Percentiles rank a stretch among this genome's conserved stretches.
Evolutionary conservation across 2,797 vertebrate species (phyloP).

Genomic region (Melanotaenia nigrans): DNA sequence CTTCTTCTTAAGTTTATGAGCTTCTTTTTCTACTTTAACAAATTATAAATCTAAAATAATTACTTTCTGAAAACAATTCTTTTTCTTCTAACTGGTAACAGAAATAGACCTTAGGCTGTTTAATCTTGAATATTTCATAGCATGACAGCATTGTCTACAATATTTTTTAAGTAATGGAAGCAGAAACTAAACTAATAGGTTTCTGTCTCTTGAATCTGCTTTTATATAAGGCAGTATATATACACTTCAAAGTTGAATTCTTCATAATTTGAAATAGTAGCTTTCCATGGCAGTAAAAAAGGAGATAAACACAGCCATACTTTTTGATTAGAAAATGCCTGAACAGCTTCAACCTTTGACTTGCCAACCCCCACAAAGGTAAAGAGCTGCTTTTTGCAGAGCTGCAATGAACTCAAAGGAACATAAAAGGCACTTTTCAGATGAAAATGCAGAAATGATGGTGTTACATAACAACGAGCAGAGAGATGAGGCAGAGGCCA

Average conservation of each 20-base stretch:
- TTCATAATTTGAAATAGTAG: constrained; percentile 17
- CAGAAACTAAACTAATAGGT: background rate
- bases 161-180: background rate
- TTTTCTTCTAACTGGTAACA: background rate
- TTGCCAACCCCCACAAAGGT: constrained; percentile 28
- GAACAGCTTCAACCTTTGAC: constrained; percentile 36
- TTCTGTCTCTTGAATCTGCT: background rate
- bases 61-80: background rate
- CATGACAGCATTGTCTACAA: background rate
- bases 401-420: constrained; percentile 29
- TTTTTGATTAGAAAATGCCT: constrained; percentile 16
- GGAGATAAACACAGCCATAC: background rate
- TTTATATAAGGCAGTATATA: background rate
- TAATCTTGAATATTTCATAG: background rate
- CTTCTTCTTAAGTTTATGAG: background rate
- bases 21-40: background rate
- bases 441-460: constrained; percentile 24
- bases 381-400: constrained; percentile 44
- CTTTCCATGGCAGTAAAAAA: constrained; percentile 17
- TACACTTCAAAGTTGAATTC: background rate
- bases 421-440: constrained; percentile 35
- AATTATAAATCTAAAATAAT: background rate
- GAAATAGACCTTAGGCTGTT: background rate
- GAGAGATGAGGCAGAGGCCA: constrained; percentile 6
- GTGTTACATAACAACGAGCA: constrained; percentile 41